phyloP scores from a whole-genome alignment of 2,113 vertebrate genomes.

The Ceyx melanurus region DNA sequence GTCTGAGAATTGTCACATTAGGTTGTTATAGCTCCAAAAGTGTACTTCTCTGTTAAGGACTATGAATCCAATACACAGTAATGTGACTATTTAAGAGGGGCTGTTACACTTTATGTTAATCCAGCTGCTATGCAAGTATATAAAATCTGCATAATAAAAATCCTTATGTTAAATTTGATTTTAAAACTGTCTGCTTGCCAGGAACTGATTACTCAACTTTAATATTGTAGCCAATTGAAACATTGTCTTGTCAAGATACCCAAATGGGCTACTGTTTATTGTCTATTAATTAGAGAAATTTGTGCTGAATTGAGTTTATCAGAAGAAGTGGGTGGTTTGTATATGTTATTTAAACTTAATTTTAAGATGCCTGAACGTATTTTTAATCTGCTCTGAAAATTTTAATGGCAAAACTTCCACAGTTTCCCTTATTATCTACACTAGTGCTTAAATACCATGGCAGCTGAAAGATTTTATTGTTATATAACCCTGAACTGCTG shows the following conservation, averaged over 20 bases:
- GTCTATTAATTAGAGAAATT: background rate
- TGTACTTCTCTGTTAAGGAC: background rate
- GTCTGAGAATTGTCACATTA: background rate
- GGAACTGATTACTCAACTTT: background rate
- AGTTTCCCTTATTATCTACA: background rate
- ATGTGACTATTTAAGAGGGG: background rate
- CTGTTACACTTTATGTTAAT: background rate
- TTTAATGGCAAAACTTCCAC: background rate
- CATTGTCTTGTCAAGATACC: background rate
- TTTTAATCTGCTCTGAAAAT: constrained; percentile 12
- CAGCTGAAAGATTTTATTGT: background rate
- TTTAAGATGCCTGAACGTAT: background rate
- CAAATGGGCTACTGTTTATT: background rate
- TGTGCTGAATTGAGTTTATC: background rate
- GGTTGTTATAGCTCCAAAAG: background rate
- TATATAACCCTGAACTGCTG: background rate
- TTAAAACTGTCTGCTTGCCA: background rate
- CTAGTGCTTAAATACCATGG: background rate
- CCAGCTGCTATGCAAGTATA: constrained; percentile 8
- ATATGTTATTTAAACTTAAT: background rate
- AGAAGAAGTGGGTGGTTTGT: background rate
- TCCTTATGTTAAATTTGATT: background rate
- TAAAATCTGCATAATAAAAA: constrained; percentile 15
- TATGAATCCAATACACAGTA: background rate
- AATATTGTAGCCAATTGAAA: background rate